phyloP scores from a whole-genome alignment of 2,888 invertebrate species.

The Schizaphis graminum region DNA sequence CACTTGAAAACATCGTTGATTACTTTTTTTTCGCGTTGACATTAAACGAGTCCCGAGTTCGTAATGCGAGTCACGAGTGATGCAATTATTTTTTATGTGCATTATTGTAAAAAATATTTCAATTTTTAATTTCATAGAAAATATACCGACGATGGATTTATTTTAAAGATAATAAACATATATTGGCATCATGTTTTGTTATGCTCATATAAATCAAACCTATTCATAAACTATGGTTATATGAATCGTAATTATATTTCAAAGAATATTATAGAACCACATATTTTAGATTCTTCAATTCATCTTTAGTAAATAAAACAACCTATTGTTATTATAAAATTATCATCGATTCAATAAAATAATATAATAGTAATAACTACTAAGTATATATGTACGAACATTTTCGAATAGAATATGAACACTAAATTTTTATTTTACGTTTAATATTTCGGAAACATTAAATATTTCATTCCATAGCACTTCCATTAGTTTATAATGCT shows the following conservation, averaged over 20 bases:
- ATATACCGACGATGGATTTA: neutral
- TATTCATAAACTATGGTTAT: neutral
- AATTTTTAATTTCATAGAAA: neutral
- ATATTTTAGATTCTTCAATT: neutral
- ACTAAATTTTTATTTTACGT: neutral
- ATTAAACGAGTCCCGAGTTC: neutral
- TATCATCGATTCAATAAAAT: neutral
- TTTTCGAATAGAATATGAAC: neutral
- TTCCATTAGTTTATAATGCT: conserved; percentile 11
- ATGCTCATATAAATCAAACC: too few species aligned
- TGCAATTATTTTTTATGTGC: neutral
- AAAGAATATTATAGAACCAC: neutral
- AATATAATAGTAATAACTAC: neutral
- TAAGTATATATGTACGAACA: neutral
- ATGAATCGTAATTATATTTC: neutral
- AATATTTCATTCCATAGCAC: conserved; percentile 17
- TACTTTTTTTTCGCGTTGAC: neutral
- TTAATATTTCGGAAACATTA: neutral
- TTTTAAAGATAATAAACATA: neutral
- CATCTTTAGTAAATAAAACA: neutral
- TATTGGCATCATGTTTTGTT: neutral
- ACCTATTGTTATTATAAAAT: neutral
- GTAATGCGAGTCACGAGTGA: neutral
- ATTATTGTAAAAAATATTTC: neutral
- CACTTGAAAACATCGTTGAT: conserved; percentile 2